These are phyloP conservation scores for Nomada hirtipes DNA, from an alignment of 2,888 invertebrate genomes.

Conservation along the genomic window DNA sequence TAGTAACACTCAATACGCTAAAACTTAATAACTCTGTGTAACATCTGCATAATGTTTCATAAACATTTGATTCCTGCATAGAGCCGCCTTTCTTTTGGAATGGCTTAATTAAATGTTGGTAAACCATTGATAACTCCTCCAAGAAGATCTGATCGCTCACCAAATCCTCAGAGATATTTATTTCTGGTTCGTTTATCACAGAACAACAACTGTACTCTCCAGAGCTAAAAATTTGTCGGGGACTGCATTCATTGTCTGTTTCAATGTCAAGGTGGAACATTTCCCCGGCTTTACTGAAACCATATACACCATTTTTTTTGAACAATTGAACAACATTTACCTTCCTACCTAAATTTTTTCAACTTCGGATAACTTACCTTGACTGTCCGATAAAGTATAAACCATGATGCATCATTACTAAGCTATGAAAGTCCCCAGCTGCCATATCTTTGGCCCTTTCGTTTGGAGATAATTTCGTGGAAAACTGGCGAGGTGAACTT, in stretches of 20 bases:
- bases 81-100: constrained; percentile 88
- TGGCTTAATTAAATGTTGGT: constrained; percentile 88
- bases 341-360: constrained; percentile 1
- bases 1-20: constrained; percentile 88
- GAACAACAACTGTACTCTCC: constrained; percentile 80
- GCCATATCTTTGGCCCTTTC: constrained; percentile 86
- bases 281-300: constrained; percentile 71
- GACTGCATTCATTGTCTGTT: constrained; percentile 61
- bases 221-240: constrained; percentile 77
- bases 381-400: constrained; percentile 89
- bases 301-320: constrained; percentile 20
- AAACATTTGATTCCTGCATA: constrained; percentile 86
- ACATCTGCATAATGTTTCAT: constrained; percentile 88
- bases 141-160: constrained; percentile 89
- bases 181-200: constrained; percentile 74
- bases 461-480: constrained; percentile 79
- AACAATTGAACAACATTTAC: background rate
- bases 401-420: constrained; percentile 89
- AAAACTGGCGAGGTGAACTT: constrained; percentile 88
- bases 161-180: constrained; percentile 82
- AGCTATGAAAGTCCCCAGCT: constrained; percentile 88
- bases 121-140: constrained; percentile 88
- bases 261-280: constrained; percentile 72
- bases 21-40: constrained; percentile 90
- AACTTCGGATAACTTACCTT: constrained; percentile 69